Evolutionary conservation across 92 coral and sea anemone genomes (phyloP), one percentile per base, ranked within the genome.

Genomic region (Bergia sp.): DNA sequence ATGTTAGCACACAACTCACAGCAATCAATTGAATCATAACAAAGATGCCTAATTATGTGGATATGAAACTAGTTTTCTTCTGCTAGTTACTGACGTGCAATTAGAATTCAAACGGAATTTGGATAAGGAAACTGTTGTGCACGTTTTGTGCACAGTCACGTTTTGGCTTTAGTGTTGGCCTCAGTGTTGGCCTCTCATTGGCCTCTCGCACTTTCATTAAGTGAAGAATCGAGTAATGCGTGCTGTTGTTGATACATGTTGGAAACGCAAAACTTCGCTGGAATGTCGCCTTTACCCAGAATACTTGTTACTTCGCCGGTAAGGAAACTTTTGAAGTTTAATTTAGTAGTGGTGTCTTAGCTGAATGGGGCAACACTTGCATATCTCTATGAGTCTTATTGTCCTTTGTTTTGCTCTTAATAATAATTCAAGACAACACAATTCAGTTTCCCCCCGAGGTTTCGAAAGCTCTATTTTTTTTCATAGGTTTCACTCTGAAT

Each of bases 221-320:
- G 3, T 69, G 38, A 67, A 10, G 77, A 36, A 6, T 73, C 38
- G 74, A 67, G 43, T 29, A 12, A 37, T 37, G 77, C 43, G 40
- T 38, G 13, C 8, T 73, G 42, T 20, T 9, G 77, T 73, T 78
- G 29, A 29, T 29, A 45, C 64, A 45, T 47, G 38, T 23, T 15
- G 82, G 82, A 78, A 78, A 78, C 82, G 9, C 41, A 78, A n/a
- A 73, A 38, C 77, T 42, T 78, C 42, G 50, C 58, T 53, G 58
- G 21, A 78, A 44, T 78, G 82, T 21, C 65, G 61, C 82, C 82
- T 8, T 44, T 78, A 7, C 82, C 82, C 3, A 49, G 82, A 78
- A 78, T 78, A 78, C 82, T 78, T 45, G 82, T 78, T 1, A 78
- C 82, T 45, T 78, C 82, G 10, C 82, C 82, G 82, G 82, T 78